These are phyloP conservation scores for Endomychus coccineus DNA, from an alignment of 2,888 invertebrate genomes.

Conservation along the genomic window DNA sequence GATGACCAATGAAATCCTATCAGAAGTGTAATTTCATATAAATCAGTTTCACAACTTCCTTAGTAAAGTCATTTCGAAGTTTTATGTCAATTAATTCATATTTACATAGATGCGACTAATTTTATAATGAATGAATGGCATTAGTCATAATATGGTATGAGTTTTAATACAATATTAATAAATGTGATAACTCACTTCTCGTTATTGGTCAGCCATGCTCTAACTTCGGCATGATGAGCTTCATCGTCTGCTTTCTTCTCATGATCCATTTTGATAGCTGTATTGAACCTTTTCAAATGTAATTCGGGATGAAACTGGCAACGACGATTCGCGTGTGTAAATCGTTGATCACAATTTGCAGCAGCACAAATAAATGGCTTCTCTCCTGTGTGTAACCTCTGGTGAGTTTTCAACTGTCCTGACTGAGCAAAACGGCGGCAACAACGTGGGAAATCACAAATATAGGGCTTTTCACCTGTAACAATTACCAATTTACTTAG, in stretches of 20 bases:
- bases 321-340: slow-evolving; percentile 70
- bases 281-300: slow-evolving; percentile 40
- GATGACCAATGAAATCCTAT: no score
- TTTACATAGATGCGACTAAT: no score
- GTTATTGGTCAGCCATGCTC: slow-evolving; percentile 45
- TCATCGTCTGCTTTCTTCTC: slow-evolving; percentile 44
- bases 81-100: no score
- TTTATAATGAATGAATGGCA: no score
- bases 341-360: slow-evolving; percentile 56
- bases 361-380: slow-evolving; percentile 65
- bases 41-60: no score
- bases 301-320: slow-evolving; percentile 65
- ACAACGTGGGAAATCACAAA: slow-evolving; percentile 66
- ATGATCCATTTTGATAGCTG: slow-evolving; percentile 33
- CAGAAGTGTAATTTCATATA: no score
- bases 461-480: slow-evolving; percentile 64
- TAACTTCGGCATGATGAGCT: slow-evolving; percentile 41
- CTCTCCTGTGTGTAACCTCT: slow-evolving; percentile 68
- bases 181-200: slow-evolving; percentile 39
- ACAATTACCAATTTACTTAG: slow-evolving; percentile 17
- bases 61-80: no score
- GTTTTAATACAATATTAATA: neutral
- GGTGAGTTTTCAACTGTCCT: slow-evolving; percentile 70
- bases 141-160: no score
- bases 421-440: slow-evolving; percentile 67